phyloP scores from a whole-genome alignment of 2,113 vertebrate genomes.

The Pipa parva region DNA sequence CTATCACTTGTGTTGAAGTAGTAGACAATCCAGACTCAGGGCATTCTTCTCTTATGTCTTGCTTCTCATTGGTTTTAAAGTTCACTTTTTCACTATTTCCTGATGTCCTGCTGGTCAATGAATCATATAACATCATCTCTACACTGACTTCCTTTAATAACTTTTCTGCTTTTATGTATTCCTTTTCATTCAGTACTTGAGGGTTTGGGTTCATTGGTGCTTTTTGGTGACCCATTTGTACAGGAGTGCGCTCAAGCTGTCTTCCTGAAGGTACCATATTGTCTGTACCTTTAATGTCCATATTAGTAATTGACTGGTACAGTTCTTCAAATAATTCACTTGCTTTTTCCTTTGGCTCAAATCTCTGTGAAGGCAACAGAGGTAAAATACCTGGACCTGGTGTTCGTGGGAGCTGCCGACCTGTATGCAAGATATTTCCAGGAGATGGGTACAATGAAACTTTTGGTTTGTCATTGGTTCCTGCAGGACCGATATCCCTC shows the following conservation, averaged over 20 bases:
- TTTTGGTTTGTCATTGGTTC: background rate
- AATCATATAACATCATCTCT: too few species aligned
- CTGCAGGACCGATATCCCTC: background rate
- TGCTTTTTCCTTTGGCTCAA: background rate
- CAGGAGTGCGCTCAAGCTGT: background rate
- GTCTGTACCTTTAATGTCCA: background rate
- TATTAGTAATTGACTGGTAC: background rate
- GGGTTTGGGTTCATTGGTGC: rapidly evolving
- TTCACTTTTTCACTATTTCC: too few species aligned
- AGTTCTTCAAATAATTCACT: background rate
- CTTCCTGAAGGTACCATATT: slow-evolving; percentile 11
- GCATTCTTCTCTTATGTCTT: background rate
- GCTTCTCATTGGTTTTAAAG: background rate
- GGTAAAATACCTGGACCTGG: slow-evolving; percentile 18
- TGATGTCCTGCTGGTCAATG: too few species aligned
- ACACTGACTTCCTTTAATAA: background rate
- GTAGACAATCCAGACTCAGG: background rate
- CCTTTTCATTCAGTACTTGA: background rate
- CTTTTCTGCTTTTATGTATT: background rate
- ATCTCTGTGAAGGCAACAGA: slow-evolving; percentile 6
- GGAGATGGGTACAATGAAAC: background rate
- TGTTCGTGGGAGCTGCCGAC: background rate
- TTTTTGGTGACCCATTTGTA: background rate
- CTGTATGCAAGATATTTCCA: background rate
- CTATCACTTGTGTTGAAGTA: background rate